These are phyloP conservation scores for Enteromius viviparus DNA, from an alignment of 2,797 vertebrate genomes.

Conservation along the genomic window DNA sequence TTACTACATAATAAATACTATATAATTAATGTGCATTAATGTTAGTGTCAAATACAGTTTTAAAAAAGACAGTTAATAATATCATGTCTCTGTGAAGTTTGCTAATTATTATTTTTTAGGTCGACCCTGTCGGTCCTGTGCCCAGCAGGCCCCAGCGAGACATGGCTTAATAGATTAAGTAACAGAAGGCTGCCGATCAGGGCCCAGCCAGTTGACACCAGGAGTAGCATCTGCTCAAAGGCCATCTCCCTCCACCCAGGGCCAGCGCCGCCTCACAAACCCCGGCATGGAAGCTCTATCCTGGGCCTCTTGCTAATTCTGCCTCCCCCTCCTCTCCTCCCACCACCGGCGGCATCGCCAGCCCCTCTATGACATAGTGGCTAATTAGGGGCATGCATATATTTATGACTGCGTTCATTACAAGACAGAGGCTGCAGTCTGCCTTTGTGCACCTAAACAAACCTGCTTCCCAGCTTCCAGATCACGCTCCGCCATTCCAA, in stretches of 20 bases:
- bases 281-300: slow-evolving; percentile 72
- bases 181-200: slow-evolving; percentile 73
- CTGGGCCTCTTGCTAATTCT: slow-evolving; percentile 73
- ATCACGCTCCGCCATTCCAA: neutral
- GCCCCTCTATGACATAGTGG: slow-evolving; percentile 66
- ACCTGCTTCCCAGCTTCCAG: slow-evolving; percentile 33
- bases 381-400: slow-evolving; percentile 85
- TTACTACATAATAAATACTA: too few relatives aligned
- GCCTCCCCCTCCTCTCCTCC: slow-evolving; percentile 60
- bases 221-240: slow-evolving; percentile 84
- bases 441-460: slow-evolving; percentile 42
- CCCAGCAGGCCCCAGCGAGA: slow-evolving; percentile 68
- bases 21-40: neutral
- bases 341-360: slow-evolving; percentile 27
- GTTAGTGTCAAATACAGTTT: neutral
- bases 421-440: slow-evolving; percentile 51
- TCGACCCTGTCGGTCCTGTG: slow-evolving; percentile 54
- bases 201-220: slow-evolving; percentile 72
- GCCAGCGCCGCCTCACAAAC: slow-evolving; percentile 75
- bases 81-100: slow-evolving; percentile 12
- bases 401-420: slow-evolving; percentile 83
- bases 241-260: slow-evolving; percentile 77
- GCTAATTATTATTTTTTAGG: slow-evolving; percentile 60
- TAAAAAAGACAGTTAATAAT: neutral
- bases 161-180: slow-evolving; percentile 80